Evolutionary conservation across 2,888 invertebrate species (phyloP).

Genomic region (Dasypogon diadema): DNA sequence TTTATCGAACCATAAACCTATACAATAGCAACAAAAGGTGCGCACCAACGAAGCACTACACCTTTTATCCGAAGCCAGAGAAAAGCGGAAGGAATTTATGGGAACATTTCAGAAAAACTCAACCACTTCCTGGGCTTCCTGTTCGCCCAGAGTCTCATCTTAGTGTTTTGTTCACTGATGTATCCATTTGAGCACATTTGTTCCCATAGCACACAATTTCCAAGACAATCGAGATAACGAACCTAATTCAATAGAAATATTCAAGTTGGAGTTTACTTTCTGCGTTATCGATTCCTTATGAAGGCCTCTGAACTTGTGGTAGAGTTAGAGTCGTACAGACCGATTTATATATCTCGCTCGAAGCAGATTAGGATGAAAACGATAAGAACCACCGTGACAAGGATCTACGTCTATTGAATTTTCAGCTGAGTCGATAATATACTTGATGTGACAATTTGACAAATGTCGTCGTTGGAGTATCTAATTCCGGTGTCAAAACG

Average conservation of each 20-base stretch:
- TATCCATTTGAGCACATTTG: background rate
- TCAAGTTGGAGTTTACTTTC: background rate
- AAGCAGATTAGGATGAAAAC: background rate
- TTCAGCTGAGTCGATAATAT: constrained; percentile 28
- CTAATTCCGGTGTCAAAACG: constrained; percentile 35
- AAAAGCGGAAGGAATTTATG: too few relatives aligned
- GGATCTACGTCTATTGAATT: constrained; percentile 25
- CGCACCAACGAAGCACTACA: too few relatives aligned
- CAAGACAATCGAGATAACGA: constrained; percentile 21
- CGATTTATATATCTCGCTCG: too few relatives aligned
- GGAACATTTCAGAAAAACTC: too few relatives aligned
- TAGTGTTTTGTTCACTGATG: background rate
- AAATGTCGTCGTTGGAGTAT: constrained; percentile 27
- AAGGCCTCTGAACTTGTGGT: background rate
- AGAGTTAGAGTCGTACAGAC: background rate
- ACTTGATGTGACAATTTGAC: constrained; percentile 36
- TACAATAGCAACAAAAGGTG: too few relatives aligned
- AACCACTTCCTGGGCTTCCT: too few relatives aligned
- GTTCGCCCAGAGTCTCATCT: too few relatives aligned
- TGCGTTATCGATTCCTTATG: background rate
- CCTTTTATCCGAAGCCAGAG: too few relatives aligned
- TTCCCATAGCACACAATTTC: background rate
- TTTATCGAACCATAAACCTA: background rate
- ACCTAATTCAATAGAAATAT: constrained; percentile 22
- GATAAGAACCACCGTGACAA: background rate